These are phyloP conservation scores for Drosophila maculinotata DNA, from an alignment of 2,888 invertebrate genomes.

Conservation along the genomic window DNA sequence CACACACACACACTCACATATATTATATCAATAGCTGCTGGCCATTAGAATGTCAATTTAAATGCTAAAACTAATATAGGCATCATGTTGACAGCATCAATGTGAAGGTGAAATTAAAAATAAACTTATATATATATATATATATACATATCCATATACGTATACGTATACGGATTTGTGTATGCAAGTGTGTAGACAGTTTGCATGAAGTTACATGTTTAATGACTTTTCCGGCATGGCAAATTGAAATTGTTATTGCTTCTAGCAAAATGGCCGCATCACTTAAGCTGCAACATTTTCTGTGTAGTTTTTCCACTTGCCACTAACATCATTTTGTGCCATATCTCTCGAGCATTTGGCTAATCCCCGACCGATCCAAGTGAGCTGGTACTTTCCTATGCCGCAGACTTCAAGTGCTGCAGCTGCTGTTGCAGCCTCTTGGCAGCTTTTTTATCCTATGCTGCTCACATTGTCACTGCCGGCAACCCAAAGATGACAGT, in stretches of 20 bases:
- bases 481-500: conserved; percentile 66
- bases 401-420: conserved; percentile 48
- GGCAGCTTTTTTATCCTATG: conserved; percentile 21
- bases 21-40: neutral
- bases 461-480: conserved; percentile 50
- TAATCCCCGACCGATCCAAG: conserved; percentile 46
- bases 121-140: neutral
- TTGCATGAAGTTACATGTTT: conserved; percentile 40
- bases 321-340: conserved; percentile 24
- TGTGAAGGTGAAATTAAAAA: conserved; percentile 3
- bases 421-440: conserved; percentile 56
- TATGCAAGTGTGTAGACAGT: neutral
- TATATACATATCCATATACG: neutral
- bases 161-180: neutral
- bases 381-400: conserved; percentile 55
- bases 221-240: conserved; percentile 43
- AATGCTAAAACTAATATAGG: neutral
- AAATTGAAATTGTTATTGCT: conserved; percentile 53
- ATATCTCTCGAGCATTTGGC: conserved; percentile 32
- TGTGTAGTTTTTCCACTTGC: conserved; percentile 29
- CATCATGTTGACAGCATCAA: neutral
- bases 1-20: conserved; percentile 1
- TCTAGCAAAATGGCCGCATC: conserved; percentile 50
- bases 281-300: conserved; percentile 42
- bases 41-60: conserved; percentile 15